Evolutionary conservation across 2,797 vertebrate species (phyloP).

Genomic region (Diplodus sargus): DNA sequence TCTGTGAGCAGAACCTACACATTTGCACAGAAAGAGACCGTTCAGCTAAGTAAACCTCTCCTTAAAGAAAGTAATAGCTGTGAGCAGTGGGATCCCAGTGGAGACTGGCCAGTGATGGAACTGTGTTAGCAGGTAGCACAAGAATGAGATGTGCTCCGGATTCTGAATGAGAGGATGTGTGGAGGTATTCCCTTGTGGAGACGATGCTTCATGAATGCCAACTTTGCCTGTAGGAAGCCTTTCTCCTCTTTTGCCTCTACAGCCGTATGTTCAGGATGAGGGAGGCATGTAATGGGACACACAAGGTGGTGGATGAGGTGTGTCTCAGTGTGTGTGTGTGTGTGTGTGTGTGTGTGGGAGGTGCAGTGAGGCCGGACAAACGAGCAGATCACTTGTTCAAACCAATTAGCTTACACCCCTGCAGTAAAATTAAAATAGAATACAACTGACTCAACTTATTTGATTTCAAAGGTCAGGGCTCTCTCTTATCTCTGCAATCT

Average conservation of each 20-base stretch:
- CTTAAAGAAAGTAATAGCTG: slow-evolving; percentile 35
- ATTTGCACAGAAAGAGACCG: background rate
- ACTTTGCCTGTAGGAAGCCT: slow-evolving; percentile 23
- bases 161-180: slow-evolving; percentile 44
- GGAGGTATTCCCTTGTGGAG: slow-evolving; percentile 4
- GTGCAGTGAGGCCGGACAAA: slow-evolving; percentile 8
- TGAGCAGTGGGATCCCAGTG: slow-evolving; percentile 30
- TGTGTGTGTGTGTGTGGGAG: background rate
- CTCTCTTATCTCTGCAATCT: slow-evolving; percentile 24
- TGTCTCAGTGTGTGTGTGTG: background rate
- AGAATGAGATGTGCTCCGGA: slow-evolving; percentile 23
- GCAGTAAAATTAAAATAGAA: slow-evolving; percentile 46
- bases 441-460: slow-evolving; percentile 20
- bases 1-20: slow-evolving; percentile 9
- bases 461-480: slow-evolving; percentile 49
- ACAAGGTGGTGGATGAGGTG: background rate
- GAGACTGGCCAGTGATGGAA: slow-evolving; percentile 6
- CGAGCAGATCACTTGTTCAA: slow-evolving; percentile 11
- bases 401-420: slow-evolving; percentile 31
- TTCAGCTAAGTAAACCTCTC: slow-evolving; percentile 9
- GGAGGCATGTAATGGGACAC: background rate
- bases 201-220: slow-evolving; percentile 31
- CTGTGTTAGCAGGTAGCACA: slow-evolving; percentile 2
- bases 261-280: background rate
- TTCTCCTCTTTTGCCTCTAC: slow-evolving; percentile 11